phyloP scores from a whole-genome alignment of 2,888 invertebrate genomes.

The Cheilosia pagana region DNA sequence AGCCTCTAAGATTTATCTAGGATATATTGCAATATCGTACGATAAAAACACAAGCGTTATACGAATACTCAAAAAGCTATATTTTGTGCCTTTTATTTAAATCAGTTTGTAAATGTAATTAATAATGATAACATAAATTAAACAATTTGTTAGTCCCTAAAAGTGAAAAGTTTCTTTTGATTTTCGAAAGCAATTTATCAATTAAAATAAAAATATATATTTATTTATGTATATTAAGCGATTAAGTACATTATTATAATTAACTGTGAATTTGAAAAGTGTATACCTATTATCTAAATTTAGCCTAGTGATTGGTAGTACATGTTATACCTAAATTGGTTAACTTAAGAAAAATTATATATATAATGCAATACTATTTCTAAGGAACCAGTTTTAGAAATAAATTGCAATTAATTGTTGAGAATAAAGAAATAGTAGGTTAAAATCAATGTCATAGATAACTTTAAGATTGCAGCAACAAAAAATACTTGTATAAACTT shows the following conservation, averaged over 20 bases:
- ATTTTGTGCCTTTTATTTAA: slow-evolving; percentile 75
- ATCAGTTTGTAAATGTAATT: slow-evolving; percentile 63
- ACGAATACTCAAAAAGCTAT: slow-evolving; percentile 73
- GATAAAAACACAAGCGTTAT: slow-evolving; percentile 66
- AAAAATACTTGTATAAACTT: slow-evolving; percentile 51
- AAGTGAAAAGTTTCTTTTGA: slow-evolving; percentile 36
- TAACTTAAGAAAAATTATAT: slow-evolving; percentile 24
- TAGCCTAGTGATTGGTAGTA: slow-evolving; percentile 56
- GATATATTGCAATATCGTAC: slow-evolving; percentile 56
- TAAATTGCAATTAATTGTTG: slow-evolving; percentile 56
- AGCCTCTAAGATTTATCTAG: slow-evolving; percentile 41
- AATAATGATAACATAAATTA: slow-evolving; percentile 23
- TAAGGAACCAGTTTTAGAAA: slow-evolving; percentile 45
- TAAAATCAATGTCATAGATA: slow-evolving; percentile 59
- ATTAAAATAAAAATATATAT: slow-evolving; percentile 28
- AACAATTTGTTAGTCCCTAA: slow-evolving; percentile 38
- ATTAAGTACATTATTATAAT: background rate
- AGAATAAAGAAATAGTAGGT: slow-evolving; percentile 23
- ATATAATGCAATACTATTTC: slow-evolving; percentile 67
- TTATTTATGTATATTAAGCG: slow-evolving; percentile 36
- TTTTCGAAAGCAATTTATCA: slow-evolving; percentile 63
- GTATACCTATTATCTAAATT: slow-evolving; percentile 50
- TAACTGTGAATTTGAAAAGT: slow-evolving; percentile 37
- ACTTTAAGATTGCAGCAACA: slow-evolving; percentile 44
- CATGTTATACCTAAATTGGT: slow-evolving; percentile 37